Evolutionary conservation across 2,888 invertebrate species (phyloP), one percentile per base, ranked within the genome.

Genomic region (Minunthozetes semirufus): DNA sequence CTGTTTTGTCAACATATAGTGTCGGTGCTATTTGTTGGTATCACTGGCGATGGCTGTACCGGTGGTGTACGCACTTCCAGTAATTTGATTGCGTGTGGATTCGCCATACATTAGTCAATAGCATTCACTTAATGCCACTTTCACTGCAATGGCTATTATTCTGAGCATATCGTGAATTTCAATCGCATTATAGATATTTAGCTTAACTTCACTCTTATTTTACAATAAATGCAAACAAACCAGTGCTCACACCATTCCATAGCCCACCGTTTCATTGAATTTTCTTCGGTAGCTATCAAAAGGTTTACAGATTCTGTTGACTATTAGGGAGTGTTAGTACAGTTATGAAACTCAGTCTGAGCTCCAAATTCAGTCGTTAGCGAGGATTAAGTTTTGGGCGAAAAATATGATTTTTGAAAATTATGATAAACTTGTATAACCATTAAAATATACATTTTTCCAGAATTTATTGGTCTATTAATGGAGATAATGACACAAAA

Each of bases 21-120:
- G 59, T 5, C 59, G 11, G 5, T 59, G 29, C 29, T 4, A 50
- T 50, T 19, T 17, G 50, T 59, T 19, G 29, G 59, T 59, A 17
- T 59, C 27, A n/a, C 13, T 13, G 27, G 59, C 59, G 27, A 5
- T 50, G 22, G 59, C 27, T 27, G 25, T 25, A 13, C 59, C 27
- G 59, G 59, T 59, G 59, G 27, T 59, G 59, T 29, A 22, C 59
- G 15, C 38, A 66, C 17, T 42, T 66, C 15, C 8, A 19, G 66
- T 66, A 66, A 66, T 66, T 66, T 66, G 66, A 66, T 66, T 66
- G 66, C 66, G 66, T 66, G 66, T 66, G 66, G 66, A 66, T 66
- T 66, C 29, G 66, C 66, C n/a, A 66, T 66, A 66, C 33, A 66
- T 66, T 66, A 66, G 66, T 66, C 38, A 66, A 66, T 27, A 59